A percentile compares a stretch with the other conserved stretches of the same genome.
phyloP scores from a whole-genome alignment of 2,888 invertebrate species.

The Athetis lepigone region DNA sequence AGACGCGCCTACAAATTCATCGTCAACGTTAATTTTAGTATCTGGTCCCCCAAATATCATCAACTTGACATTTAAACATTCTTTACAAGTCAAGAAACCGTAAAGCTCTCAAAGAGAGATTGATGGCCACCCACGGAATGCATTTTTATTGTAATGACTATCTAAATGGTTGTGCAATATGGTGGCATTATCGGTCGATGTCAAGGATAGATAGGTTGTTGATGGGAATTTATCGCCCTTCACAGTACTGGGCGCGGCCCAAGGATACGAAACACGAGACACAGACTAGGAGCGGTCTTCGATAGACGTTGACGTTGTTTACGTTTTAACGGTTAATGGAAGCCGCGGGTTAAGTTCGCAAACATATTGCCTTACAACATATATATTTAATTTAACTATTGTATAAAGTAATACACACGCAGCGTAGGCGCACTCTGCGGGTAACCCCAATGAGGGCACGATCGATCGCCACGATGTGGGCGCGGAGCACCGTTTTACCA shows the following conservation, averaged over 20 bases:
- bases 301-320: conserved; percentile 73
- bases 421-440: conserved; percentile 79
- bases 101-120: conserved; percentile 73
- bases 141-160: conserved; percentile 85
- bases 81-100: conserved; percentile 65
- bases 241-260: conserved; percentile 75
- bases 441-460: conserved; percentile 84
- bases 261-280: conserved; percentile 83
- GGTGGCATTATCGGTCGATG: conserved; percentile 81
- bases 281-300: conserved; percentile 81
- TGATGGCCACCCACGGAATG: conserved; percentile 83
- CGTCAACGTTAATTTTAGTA: conserved; percentile 46
- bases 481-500: conserved; percentile 76
- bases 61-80: conserved; percentile 70
- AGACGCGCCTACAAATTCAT: conserved; percentile 48
- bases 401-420: conserved; percentile 42
- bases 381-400: conserved; percentile 51
- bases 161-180: conserved; percentile 88
- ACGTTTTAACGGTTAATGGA: conserved; percentile 83
- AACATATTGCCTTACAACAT: conserved; percentile 67
- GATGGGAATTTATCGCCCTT: conserved; percentile 87
- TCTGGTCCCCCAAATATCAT: conserved; percentile 51
- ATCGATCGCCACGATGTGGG: conserved; percentile 86
- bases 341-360: conserved; percentile 72
- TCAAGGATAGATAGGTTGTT: conserved; percentile 85